Evolutionary conservation across 2,797 vertebrate species (phyloP), one percentile per base, ranked within the genome.

Genomic region (Telmatherina bonti): DNA sequence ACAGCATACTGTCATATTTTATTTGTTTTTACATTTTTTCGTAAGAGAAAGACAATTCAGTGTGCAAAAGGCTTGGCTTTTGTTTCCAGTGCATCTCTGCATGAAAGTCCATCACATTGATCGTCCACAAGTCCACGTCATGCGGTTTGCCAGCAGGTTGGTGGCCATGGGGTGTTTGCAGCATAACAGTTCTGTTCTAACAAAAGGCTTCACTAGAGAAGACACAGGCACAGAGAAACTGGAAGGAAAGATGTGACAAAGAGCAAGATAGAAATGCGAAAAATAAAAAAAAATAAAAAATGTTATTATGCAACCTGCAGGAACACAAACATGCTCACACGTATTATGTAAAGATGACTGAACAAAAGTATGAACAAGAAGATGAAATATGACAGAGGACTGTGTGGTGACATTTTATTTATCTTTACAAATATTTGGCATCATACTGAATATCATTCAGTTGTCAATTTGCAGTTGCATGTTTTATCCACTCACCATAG

Each of bases 151-250:
- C 16, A 60, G 79, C 60, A 76, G 75, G 77, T 81, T 82, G 77
- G 83, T 74, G 88, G 77, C 72, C 63, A 55, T 59, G 41, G 76
- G 67, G 68, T 51, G 60, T 54, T 33, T 36, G 52, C 54, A 49
- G 38, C 84, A 78, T 61, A 79, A 76, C 67, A 78, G 70, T 64
- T 70, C 36, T 71, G 74, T 43, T 43, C 74, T 62, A 65, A 79
- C 71, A 85, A 82, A 90, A 81, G 76, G 56, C 71, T 69, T 81
- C 47, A 53, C 72, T 72, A 70, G 69, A 70, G 83, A 75, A 75
- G 72, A 36, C 35, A 36, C 30, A 31, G 30, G 8, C 33, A 35
- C 33, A 35, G 8, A 35, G 33, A 35, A 35, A 35, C 29, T 43
- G 33, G 30, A 47, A 43, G 67, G 38, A 72, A 78, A 57, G 75